Evolutionary conservation across 2,797 vertebrate species (phyloP).

Genomic region (Eulemur mongoz): DNA sequence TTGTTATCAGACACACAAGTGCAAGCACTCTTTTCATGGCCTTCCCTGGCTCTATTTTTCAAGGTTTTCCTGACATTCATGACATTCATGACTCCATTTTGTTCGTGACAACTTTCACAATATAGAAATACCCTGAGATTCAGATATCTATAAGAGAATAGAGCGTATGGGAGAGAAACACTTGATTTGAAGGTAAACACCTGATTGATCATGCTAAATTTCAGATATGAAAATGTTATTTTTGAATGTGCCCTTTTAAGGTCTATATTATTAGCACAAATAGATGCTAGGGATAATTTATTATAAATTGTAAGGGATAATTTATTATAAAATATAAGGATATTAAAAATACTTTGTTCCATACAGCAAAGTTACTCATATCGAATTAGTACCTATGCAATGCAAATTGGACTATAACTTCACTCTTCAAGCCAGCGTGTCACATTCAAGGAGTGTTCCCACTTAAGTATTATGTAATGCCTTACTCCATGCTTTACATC

Average conservation of each 20-base stretch:
- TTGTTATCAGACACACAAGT: neutral
- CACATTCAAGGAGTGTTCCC: neutral
- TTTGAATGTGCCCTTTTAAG: neutral
- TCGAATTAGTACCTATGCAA: neutral
- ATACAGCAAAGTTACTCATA: neutral
- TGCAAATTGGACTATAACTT: neutral
- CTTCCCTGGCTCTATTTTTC: neutral
- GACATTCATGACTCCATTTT: neutral
- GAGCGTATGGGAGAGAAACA: neutral
- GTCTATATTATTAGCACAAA: neutral
- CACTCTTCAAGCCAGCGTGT: fast-evolving
- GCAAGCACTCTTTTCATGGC: neutral
- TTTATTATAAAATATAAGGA: neutral
- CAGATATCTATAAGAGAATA: neutral
- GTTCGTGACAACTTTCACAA: neutral
- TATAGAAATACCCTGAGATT: neutral
- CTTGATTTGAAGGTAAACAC: neutral
- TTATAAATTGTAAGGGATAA: neutral
- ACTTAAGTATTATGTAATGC: neutral
- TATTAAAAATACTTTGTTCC: neutral
- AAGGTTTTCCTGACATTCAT: neutral
- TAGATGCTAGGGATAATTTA: neutral
- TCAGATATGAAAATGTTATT: neutral
- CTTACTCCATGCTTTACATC: neutral
- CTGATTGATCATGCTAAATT: neutral